Evolutionary conservation across 2,888 invertebrate genomes (phyloP).

Genomic region (Lacanobia oleracea): DNA sequence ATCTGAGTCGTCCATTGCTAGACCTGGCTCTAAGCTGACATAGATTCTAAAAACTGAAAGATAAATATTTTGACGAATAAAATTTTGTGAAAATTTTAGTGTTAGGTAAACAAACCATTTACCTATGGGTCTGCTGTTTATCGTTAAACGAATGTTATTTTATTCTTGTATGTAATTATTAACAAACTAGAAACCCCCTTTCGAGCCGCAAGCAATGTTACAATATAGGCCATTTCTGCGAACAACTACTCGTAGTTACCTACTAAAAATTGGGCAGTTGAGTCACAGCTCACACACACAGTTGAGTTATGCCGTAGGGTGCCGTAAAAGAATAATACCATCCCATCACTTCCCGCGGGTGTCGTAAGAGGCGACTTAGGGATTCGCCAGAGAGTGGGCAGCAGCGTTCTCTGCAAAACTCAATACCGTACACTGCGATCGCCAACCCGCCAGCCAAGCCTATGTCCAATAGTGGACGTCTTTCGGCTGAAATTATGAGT

Average conservation of each 20-base stretch:
- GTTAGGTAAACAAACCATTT: neutral
- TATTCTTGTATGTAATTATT: neutral
- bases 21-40: neutral
- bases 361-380: too few relatives aligned
- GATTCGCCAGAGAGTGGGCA: too few relatives aligned
- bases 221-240: too few relatives aligned
- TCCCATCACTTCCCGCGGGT: too few relatives aligned
- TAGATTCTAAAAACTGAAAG: neutral
- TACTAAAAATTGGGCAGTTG: neutral
- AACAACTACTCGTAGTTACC: neutral
- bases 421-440: too few relatives aligned
- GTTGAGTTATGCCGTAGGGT: too few relatives aligned
- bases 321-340: too few relatives aligned
- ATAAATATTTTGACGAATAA: conserved; percentile 36
- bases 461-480: too few relatives aligned
- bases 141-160: neutral
- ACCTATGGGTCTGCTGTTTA: neutral
- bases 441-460: too few relatives aligned
- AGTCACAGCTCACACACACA: too few relatives aligned
- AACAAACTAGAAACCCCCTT: neutral
- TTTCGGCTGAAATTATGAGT: too few relatives aligned
- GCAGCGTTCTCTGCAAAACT: too few relatives aligned
- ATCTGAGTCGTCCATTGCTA: neutral
- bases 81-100: neutral
- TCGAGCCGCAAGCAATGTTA: neutral